phyloP scores from a whole-genome alignment of 1,140 invertebrate species.

The Cecropterus lyciades region DNA sequence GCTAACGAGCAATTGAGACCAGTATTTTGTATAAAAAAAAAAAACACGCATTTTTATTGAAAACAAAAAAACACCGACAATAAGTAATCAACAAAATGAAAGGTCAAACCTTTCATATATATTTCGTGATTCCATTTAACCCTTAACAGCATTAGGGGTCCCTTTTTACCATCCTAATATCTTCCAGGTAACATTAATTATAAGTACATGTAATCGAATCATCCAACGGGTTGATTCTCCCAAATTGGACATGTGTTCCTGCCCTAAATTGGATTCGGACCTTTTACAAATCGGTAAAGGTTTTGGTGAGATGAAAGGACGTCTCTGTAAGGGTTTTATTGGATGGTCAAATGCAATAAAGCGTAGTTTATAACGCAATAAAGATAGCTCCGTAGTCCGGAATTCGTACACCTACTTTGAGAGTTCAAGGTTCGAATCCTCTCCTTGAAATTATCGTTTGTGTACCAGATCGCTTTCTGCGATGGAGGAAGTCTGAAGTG shows the following conservation, averaged over 20 bases:
- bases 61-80: background rate
- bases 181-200: slow-evolving; percentile 26
- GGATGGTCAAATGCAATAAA: slow-evolving; percentile 26
- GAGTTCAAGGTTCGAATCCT: too few species aligned
- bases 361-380: background rate
- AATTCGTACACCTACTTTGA: too few species aligned
- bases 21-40: background rate
- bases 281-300: slow-evolving; percentile 54
- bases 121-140: slow-evolving; percentile 5
- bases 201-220: slow-evolving; percentile 31
- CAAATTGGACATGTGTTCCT: slow-evolving; percentile 44
- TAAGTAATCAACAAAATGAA: background rate
- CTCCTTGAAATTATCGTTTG: too few species aligned
- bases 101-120: background rate
- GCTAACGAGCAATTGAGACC: too few species aligned
- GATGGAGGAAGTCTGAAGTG: too few species aligned
- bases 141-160: background rate
- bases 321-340: slow-evolving; percentile 36
- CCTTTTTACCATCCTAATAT: slow-evolving; percentile 22
- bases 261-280: slow-evolving; percentile 59
- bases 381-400: too few species aligned
- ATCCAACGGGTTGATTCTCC: slow-evolving; percentile 21
- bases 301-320: slow-evolving; percentile 46
- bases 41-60: background rate
- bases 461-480: too few species aligned